These are phyloP conservation scores for Eretmochelys imbricata DNA, from an alignment of 2,113 vertebrate genomes.

Conservation along the genomic window DNA sequence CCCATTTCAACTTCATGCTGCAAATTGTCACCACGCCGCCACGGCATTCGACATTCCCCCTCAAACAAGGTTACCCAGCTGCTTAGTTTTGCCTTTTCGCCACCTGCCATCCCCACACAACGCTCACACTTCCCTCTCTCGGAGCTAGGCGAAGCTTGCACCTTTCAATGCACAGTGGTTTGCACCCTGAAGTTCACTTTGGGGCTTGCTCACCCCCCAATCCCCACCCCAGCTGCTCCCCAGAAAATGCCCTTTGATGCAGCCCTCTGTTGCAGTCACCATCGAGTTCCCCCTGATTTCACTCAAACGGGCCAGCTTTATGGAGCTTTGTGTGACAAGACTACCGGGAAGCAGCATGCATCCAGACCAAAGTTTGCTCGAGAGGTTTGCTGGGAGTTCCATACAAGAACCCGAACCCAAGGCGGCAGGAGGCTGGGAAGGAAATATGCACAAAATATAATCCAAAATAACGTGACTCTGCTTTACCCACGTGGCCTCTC, in stretches of 20 bases:
- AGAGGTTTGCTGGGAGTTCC: neutral
- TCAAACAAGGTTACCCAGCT: neutral
- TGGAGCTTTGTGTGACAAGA: neutral
- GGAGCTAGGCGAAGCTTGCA: accelerated
- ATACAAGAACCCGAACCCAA: neutral
- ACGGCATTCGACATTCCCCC: neutral
- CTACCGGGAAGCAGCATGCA: neutral
- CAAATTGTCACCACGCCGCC: neutral
- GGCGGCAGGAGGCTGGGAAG: too few species aligned
- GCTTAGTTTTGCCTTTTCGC: neutral
- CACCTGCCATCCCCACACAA: neutral
- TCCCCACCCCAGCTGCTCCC: too few species aligned
- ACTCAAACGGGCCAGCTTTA: accelerated
- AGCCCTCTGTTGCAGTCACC: accelerated
- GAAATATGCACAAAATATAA: neutral
- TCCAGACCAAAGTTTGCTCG: neutral
- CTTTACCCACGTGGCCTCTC: neutral
- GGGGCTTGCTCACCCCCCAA: neutral
- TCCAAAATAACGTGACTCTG: neutral
- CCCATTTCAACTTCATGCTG: slow-evolving; percentile 5
- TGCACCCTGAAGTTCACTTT: neutral
- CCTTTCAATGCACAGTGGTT: neutral
- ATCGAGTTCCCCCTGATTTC: neutral
- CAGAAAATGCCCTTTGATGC: neutral
- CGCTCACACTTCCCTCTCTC: neutral